Evolutionary conservation across 37 sponge, comb jelly and placozoan genomes (phyloP), one percentile per base, ranked within the genome.

Genomic region (Amphimedon queenslandica): DNA sequence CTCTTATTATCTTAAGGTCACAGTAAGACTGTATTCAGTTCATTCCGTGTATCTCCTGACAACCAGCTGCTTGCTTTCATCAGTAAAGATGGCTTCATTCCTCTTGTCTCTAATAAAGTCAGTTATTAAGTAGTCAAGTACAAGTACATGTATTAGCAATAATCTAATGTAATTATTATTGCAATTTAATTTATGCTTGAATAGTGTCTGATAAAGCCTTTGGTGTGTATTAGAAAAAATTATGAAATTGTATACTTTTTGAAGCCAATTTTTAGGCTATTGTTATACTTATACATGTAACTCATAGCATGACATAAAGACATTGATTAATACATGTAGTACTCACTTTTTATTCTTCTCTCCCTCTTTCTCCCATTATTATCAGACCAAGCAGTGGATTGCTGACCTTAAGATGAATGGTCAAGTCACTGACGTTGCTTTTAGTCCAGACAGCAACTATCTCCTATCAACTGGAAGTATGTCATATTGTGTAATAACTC

Each of bases 351-450:
- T n/a, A n/a, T n/a, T n/a, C n/a, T n/a, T n/a, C n/a, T n/a, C n/a
- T n/a, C n/a, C n/a, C n/a, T n/a, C n/a, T n/a, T n/a, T n/a, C n/a
- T n/a, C n/a, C n/a, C n/a, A n/a, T n/a, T n/a, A n/a, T n/a, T n/a
- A n/a, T n/a, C 55, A 88, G 90, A 85, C 92, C 6, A 95, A 92
- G 58, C 92, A 95, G 74, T 91, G 92, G 93, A 55, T 95, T 25
- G 84, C 72, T 35, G 88, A 91, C 29, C 73, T 91, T 69, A 91
- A 91, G 58, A 95, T 95, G 96, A 95, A 91, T 72, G 96, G 96
- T 0, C 64, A 40, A 23, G 96, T 91, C 37, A 38, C 58, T 24
- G 93, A 73, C 47, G 71, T 88, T 28, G 63, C 86, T 10, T 95
- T 95, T 47, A 77, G 93, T 42, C 67, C 89, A 18, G 82, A 88